These are phyloP conservation scores for Agrilus cyanescens DNA, from an alignment of 2,888 invertebrate species.

Conservation along the genomic window DNA sequence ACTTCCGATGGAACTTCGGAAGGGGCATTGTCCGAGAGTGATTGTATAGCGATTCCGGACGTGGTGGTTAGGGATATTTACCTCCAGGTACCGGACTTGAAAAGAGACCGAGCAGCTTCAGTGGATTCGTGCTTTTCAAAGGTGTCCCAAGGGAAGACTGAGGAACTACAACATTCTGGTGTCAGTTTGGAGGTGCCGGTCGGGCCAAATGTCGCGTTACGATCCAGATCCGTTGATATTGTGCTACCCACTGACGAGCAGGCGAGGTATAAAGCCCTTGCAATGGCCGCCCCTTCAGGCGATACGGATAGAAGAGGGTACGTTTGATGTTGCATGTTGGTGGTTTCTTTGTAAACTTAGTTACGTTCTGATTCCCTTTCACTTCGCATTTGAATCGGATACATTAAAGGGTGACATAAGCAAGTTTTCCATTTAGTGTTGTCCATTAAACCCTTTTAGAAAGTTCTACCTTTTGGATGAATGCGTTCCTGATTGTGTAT, in stretches of 20 bases:
- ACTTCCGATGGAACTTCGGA: slow-evolving; percentile 35
- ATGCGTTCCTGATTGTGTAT: too few relatives aligned
- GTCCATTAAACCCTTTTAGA: too few relatives aligned
- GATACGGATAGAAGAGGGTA: slow-evolving; percentile 32
- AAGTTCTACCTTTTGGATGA: too few relatives aligned
- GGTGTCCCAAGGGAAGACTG: slow-evolving; percentile 59
- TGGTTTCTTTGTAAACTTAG: too few relatives aligned
- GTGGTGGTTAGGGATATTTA: slow-evolving; percentile 30
- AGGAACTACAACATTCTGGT: slow-evolving; percentile 53
- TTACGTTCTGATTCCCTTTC: not conserved
- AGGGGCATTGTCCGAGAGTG: slow-evolving; percentile 26
- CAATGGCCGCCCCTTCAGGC: slow-evolving; percentile 45
- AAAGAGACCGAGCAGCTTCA: slow-evolving; percentile 75
- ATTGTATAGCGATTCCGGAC: slow-evolving; percentile 25
- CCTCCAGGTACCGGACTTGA: slow-evolving; percentile 69
- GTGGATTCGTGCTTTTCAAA: slow-evolving; percentile 80
- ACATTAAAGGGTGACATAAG: not conserved
- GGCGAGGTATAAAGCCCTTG: slow-evolving; percentile 73
- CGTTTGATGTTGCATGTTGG: slow-evolving; percentile 24
- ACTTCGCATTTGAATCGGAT: not conserved
- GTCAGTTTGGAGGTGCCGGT: slow-evolving; percentile 59
- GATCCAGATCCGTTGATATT: slow-evolving; percentile 79
- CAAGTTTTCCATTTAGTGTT: not conserved
- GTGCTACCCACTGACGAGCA: slow-evolving; percentile 77
- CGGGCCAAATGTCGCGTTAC: slow-evolving; percentile 46